These are phyloP conservation scores for Argyresthia goedartella DNA, from an alignment of 2,888 invertebrate genomes.

Conservation along the genomic window DNA sequence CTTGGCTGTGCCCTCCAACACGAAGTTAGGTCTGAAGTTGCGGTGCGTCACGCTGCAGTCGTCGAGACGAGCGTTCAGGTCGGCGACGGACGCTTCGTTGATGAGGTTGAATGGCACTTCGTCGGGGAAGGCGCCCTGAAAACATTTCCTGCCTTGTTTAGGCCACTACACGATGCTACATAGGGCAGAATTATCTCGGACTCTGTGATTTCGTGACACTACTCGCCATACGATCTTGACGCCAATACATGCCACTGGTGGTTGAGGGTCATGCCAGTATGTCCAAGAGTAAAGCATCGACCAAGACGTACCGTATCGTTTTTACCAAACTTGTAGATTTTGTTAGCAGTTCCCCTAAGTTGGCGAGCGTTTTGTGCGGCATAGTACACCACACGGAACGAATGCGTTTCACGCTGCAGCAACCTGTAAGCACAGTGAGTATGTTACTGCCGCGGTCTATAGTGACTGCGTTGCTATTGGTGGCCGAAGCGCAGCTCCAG, in stretches of 20 bases:
- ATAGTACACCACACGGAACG: constrained; percentile 73
- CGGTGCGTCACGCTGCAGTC: constrained; percentile 50
- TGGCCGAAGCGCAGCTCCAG: too few relatives aligned
- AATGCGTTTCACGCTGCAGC: constrained; percentile 55
- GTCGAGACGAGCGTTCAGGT: constrained; percentile 73
- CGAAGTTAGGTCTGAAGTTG: constrained; percentile 79
- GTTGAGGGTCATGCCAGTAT: too few relatives aligned
- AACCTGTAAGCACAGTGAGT: too few relatives aligned
- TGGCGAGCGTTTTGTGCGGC: constrained; percentile 43
- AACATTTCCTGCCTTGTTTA: constrained; percentile 3
- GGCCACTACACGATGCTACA: too few relatives aligned
- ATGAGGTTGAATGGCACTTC: constrained; percentile 77
- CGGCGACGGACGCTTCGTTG: constrained; percentile 75
- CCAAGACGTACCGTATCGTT: constrained; percentile 50
- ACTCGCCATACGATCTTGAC: too few relatives aligned
- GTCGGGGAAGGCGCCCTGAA: constrained; percentile 76
- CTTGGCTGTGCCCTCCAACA: constrained; percentile 63
- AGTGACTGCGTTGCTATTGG: too few relatives aligned
- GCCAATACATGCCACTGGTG: too few relatives aligned
- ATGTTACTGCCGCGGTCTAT: too few relatives aligned
- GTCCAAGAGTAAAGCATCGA: too few relatives aligned
- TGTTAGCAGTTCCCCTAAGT: constrained; percentile 16
- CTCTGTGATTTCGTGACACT: too few relatives aligned
- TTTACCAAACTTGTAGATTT: constrained; percentile 34
- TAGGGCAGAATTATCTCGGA: too few relatives aligned